phyloP scores from a whole-genome alignment of 2,888 invertebrate genomes.

The Tupiocoris notatus region DNA sequence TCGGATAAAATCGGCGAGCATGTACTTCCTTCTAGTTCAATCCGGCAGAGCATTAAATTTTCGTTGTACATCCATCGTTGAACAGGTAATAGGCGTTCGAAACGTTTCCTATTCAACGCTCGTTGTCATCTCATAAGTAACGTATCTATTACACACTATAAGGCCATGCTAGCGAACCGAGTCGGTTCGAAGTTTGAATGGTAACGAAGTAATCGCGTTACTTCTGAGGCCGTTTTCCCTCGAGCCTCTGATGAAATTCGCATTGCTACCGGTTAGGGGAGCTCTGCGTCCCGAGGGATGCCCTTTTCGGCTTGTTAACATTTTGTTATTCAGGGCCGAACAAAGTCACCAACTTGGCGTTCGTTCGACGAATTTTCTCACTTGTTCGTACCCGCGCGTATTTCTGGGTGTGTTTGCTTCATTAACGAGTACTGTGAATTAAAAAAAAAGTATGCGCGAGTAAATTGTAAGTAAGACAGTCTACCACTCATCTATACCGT shows the following conservation, averaged over 20 bases:
- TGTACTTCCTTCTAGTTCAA: not conserved
- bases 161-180: not conserved
- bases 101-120: too few relatives aligned
- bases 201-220: not conserved
- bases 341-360: not conserved
- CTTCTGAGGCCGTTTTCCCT: not conserved
- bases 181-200: not conserved
- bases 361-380: not conserved
- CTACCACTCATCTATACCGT: too few relatives aligned
- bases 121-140: too few relatives aligned
- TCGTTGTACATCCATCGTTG: too few relatives aligned
- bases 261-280: not conserved
- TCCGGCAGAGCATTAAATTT: too few relatives aligned
- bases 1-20: not conserved
- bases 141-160: not conserved
- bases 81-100: too few relatives aligned
- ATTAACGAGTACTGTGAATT: too few relatives aligned
- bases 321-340: not conserved
- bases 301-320: not conserved
- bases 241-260: not conserved
- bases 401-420: too few relatives aligned
- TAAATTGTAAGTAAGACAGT: too few relatives aligned
- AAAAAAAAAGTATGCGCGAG: too few relatives aligned
- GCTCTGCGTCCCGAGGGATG: not conserved
- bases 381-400: too few relatives aligned